Percentiles rank a stretch among this genome's conserved stretches.
Evolutionary conservation across 2,113 vertebrate species (phyloP).

Genomic region (Equus przewalskii): DNA sequence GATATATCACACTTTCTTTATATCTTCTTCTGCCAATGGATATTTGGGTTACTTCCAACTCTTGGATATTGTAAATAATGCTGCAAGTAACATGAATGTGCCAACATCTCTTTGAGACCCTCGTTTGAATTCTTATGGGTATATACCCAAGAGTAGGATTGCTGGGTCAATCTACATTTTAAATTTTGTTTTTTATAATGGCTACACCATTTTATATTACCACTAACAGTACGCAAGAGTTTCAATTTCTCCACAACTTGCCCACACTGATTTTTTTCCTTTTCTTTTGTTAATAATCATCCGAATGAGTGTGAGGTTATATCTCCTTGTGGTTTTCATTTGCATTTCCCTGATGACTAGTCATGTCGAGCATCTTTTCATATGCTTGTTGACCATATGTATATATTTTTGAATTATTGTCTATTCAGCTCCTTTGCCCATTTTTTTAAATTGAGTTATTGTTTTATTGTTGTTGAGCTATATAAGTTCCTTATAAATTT

Average conservation of each 20-base stretch:
- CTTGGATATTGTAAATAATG: too few relatives aligned
- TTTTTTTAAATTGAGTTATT: neutral
- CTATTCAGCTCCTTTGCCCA: neutral
- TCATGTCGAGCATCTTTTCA: neutral
- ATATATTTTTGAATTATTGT: neutral
- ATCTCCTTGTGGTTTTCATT: too few relatives aligned
- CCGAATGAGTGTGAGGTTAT: neutral
- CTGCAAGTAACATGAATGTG: too few relatives aligned
- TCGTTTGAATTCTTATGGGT: neutral
- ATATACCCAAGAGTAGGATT: neutral
- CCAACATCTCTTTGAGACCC: neutral
- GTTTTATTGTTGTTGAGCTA: neutral
- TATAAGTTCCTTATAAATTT: neutral
- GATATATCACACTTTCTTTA: too few relatives aligned
- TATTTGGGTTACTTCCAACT: too few relatives aligned
- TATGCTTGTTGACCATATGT: neutral
- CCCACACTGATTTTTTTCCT: neutral
- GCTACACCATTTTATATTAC: neutral
- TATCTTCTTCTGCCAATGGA: too few relatives aligned
- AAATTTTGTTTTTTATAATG: neutral
- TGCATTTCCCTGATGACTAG: too few relatives aligned
- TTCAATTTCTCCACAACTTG: neutral
- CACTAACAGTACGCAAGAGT: neutral
- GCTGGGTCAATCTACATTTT: neutral
- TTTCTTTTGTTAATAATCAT: neutral